Conservation (phyloP, 1,140 invertebrate genomes). For the Aphidius gifuensis region DNA sequence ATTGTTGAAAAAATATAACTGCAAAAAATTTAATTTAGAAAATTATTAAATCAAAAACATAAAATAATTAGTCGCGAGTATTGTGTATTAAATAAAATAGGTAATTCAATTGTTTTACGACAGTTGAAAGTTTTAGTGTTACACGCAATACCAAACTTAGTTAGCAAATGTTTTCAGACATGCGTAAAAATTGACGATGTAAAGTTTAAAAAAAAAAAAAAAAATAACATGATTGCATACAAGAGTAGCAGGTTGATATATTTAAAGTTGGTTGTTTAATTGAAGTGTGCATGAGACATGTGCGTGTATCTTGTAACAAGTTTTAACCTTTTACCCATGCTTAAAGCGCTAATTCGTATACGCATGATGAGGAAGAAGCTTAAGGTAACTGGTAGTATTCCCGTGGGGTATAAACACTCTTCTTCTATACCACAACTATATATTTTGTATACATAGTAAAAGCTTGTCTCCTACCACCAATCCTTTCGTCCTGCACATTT, state of each 20-base stretch:
- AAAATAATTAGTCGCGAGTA: no score
- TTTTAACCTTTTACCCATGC: constrained; percentile 23
- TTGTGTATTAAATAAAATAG: no score
- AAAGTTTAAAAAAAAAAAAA: constrained; percentile 12
- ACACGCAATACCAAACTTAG: no score
- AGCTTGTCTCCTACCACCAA: constrained; percentile 4
- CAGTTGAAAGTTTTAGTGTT: no score
- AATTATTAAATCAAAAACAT: no score
- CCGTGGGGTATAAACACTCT: constrained; percentile 42
- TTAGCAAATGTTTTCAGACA: no score
- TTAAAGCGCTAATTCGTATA: constrained; percentile 24
- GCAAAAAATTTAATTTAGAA: no score
- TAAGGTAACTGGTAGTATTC: constrained; percentile 37
- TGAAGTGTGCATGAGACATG: constrained; percentile 4
- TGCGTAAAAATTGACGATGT: constrained; percentile 4
- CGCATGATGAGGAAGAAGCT: constrained; percentile 30
- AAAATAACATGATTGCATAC: background rate
- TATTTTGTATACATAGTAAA: background rate
- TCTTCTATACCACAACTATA: constrained; percentile 6
- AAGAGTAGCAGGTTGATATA: background rate
- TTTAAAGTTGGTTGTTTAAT: no score
- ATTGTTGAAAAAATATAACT: no score
- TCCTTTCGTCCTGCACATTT: constrained; percentile 2
- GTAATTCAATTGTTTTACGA: no score
- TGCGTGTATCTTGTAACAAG: constrained; percentile 21